phyloP scores from a whole-genome alignment of 2,113 vertebrate species.

The Paracanthobrama guichenoti region DNA sequence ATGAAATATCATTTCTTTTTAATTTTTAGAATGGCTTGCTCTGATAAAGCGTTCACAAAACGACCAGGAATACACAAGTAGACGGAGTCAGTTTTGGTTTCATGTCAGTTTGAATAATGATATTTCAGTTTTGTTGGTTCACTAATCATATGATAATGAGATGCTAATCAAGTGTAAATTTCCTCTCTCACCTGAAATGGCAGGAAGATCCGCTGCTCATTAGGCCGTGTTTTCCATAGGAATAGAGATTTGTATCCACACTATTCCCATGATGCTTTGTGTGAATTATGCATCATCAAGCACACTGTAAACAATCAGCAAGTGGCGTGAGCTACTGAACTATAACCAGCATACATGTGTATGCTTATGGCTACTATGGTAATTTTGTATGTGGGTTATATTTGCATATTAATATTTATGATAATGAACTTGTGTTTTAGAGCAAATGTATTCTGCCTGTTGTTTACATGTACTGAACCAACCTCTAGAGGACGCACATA shows the following conservation, averaged over 20 bases:
- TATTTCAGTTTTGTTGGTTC: not conserved
- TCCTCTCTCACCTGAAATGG: not conserved
- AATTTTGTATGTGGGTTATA: no score
- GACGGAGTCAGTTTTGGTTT: not conserved
- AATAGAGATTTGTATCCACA: not conserved
- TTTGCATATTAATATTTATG: no score
- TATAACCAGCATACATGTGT: no score
- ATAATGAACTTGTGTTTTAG: no score
- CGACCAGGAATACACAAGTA: not conserved
- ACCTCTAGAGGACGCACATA: no score
- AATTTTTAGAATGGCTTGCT: not conserved
- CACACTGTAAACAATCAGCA: not conserved
- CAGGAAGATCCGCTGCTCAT: not conserved
- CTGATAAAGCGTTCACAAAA: not conserved
- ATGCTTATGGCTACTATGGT: no score
- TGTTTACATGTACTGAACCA: no score
- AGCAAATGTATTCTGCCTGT: no score
- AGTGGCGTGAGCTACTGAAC: not conserved
- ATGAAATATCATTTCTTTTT: not conserved
- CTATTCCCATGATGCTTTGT: not conserved
- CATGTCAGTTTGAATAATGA: not conserved
- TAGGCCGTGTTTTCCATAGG: constrained; percentile 2
- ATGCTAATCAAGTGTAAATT: not conserved
- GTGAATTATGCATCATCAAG: not conserved
- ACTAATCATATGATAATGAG: constrained; percentile 4